A percentile compares a stretch with the other conserved stretches of the same genome.
Evolutionary conservation across 1,140 invertebrate species (phyloP).

Genomic region (Charaxes varanes): DNA sequence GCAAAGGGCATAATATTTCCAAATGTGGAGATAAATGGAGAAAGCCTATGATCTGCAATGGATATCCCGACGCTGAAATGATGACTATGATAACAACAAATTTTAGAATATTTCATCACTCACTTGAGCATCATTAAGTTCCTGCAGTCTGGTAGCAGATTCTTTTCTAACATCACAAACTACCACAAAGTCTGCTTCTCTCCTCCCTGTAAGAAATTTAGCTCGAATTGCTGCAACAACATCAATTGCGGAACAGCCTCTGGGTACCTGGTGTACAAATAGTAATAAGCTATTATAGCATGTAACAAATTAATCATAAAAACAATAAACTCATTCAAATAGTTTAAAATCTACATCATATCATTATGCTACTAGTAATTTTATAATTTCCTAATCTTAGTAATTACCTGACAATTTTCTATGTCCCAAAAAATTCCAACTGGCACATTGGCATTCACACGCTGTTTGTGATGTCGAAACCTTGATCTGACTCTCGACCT

Average conservation of each 20-base stretch:
- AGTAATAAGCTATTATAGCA: too few relatives aligned
- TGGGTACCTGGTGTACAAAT: conserved; percentile 78
- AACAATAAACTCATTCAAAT: too few relatives aligned
- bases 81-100: neutral
- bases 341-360: too few relatives aligned
- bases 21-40: too few relatives aligned
- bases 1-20: too few relatives aligned
- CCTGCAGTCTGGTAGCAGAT: conserved; percentile 83
- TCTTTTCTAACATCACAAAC: conserved; percentile 89
- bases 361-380: neutral
- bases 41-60: too few relatives aligned
- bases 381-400: too few relatives aligned
- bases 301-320: too few relatives aligned
- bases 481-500: conserved; percentile 51
- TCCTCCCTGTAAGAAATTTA: conserved; percentile 83
- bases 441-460: conserved; percentile 61
- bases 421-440: conserved; percentile 96
- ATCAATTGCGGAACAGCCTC: conserved; percentile 85
- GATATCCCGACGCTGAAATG: neutral
- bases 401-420: conserved; percentile 85
- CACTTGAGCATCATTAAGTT: conserved; percentile 92
- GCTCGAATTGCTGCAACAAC: conserved; percentile 86
- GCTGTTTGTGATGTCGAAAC: conserved; percentile 49
- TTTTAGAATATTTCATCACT: neutral
- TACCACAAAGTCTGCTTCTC: conserved; percentile 91